Percentiles rank a stretch among this genome's conserved stretches.
Conservation (phyloP, 92 coral and sea anemone species). For the Umimayanthus chanpuru region DNA sequence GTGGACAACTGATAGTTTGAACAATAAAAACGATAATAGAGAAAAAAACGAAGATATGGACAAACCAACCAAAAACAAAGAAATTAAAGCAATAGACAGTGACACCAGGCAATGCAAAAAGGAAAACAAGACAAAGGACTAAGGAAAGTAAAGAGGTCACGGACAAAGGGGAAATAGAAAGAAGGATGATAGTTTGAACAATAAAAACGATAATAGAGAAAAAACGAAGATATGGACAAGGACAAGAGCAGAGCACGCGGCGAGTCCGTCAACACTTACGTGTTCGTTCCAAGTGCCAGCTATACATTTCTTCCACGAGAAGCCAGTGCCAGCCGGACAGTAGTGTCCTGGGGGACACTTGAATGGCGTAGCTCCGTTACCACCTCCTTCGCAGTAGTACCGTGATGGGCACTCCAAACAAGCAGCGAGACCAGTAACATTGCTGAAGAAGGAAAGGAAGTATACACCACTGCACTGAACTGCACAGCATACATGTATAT, state of each 20-base stretch:
- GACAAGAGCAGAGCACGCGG: background rate
- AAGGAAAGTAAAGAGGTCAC: too few relatives aligned
- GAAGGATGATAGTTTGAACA: background rate
- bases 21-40: too few relatives aligned
- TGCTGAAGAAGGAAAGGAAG: constrained; percentile 55
- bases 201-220: background rate
- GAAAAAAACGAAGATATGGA: too few relatives aligned
- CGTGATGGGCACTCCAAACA: constrained; percentile 87
- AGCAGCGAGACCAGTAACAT: constrained; percentile 84
- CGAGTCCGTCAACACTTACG: constrained; percentile 51
- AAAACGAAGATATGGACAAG: background rate
- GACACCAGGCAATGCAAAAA: too few relatives aligned
- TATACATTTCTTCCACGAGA: constrained; percentile 74
- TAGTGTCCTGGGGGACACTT: constrained; percentile 86
- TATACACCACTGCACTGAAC: too few relatives aligned
- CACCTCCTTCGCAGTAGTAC: constrained; percentile 74
- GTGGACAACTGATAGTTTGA: too few relatives aligned
- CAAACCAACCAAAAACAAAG: too few relatives aligned
- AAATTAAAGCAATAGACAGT: too few relatives aligned
- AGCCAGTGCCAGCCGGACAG: constrained; percentile 84
- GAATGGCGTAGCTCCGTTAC: constrained; percentile 51
- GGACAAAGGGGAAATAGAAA: background rate
- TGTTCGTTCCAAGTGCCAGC: constrained; percentile 92
- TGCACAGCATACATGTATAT: too few relatives aligned
- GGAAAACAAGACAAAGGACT: too few relatives aligned